A percentile compares a stretch with the other conserved stretches of the same genome.
phyloP scores from a whole-genome alignment of 1,140 invertebrate genomes.

The Cataglyphis hispanica region DNA sequence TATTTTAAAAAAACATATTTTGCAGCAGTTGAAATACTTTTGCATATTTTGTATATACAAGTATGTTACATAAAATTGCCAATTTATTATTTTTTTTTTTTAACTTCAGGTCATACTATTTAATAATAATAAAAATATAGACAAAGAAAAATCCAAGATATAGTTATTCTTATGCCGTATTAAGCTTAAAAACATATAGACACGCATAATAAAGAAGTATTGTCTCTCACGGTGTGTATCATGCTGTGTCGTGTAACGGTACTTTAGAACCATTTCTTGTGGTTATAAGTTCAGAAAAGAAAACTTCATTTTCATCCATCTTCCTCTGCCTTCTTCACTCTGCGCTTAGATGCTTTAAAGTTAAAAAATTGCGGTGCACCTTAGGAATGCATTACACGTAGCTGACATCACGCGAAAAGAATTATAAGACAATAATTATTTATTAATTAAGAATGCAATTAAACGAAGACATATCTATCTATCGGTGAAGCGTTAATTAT shows the following conservation, averaged over 20 bases:
- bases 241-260: constrained; percentile 36
- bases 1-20: not conserved
- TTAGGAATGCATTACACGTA: constrained; percentile 51
- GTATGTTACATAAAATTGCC: not conserved
- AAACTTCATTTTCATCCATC: constrained; percentile 71
- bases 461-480: not conserved
- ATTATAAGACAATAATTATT: constrained; percentile 22
- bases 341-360: constrained; percentile 43
- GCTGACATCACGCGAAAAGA: not conserved
- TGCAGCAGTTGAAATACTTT: not conserved
- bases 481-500: not conserved
- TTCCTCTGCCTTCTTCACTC: constrained; percentile 46
- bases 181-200: constrained; percentile 22
- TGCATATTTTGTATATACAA: not conserved
- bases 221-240: constrained; percentile 27
- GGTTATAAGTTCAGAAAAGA: constrained; percentile 42
- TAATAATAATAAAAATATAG: not conserved
- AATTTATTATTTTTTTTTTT: not conserved
- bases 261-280: constrained; percentile 30
- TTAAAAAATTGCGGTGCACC: constrained; percentile 65
- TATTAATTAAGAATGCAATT: not conserved
- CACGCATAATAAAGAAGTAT: constrained; percentile 39
- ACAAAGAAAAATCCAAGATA: not conserved
- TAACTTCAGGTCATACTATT: not conserved
- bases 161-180: constrained; percentile 16